A percentile compares a stretch with the other conserved stretches of the same genome.
phyloP scores from a whole-genome alignment of 2,113 vertebrate species.

The Calyptomena viridis region DNA sequence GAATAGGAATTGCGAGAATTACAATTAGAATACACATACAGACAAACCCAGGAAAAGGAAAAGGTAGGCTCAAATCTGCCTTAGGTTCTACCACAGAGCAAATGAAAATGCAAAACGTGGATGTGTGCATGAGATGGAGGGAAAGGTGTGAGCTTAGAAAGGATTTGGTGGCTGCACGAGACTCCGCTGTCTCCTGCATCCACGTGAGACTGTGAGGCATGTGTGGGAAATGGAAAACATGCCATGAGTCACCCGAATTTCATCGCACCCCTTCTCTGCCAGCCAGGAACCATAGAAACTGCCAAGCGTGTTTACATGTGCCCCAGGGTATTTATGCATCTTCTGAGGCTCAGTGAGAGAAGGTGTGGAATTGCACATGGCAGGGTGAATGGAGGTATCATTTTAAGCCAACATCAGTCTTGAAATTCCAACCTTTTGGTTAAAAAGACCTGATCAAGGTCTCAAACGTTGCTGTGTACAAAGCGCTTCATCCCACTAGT shows the following conservation, averaged over 20 bases:
- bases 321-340: neutral
- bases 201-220: neutral
- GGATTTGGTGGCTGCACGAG: neutral
- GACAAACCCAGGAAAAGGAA: neutral
- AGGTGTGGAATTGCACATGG: accelerated
- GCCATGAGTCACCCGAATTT: neutral
- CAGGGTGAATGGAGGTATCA: neutral
- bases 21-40: neutral
- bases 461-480: accelerated
- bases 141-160: neutral
- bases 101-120: neutral
- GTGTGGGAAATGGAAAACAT: neutral
- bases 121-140: neutral
- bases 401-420: neutral
- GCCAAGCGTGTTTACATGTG: neutral
- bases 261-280: neutral
- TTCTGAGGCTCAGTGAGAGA: neutral
- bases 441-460: neutral
- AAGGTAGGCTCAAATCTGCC: neutral
- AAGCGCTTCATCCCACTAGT: neutral
- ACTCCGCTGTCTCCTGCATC: neutral
- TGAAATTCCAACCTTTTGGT: neutral
- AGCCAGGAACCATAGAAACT: neutral
- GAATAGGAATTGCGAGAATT: neutral
- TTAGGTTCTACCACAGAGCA: neutral